Base-by-base conservation (phyloP, 2,113 vertebrate genomes). In the Nipponia nippon region DNA sequence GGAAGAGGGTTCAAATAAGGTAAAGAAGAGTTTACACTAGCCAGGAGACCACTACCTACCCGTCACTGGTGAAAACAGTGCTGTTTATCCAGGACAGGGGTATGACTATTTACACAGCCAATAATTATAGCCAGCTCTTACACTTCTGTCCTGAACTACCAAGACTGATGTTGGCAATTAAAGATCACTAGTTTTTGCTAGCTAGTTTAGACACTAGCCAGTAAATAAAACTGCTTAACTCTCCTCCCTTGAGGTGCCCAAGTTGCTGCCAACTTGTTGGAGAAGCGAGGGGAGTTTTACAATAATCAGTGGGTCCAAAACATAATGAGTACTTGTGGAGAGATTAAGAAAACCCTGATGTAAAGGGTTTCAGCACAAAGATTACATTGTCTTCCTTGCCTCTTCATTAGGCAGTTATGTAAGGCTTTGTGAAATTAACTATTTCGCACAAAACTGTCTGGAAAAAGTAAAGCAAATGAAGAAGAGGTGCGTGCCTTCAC, bases 351-450 rank as follows among this genome's bases (percentile, higher is more conserved):
- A 95, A 91, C 47, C 67, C 78, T 62, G 92, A 93, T 88, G 78
- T 56, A 80, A 81, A 83, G 87, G 53, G 85, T 80, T 96, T 90
- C n/a, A 80, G 62, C 87, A 96, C 93, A 94, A 93, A 80, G 78
- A 73, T 83, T 52, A 77, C 82, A 80, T 85, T 93, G 82, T 96
- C 58, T 53, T 40, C 49, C 5, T 80, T 75, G 71, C 52, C 17
- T 95, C 66, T 85, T 86, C 36, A 58, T 81, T 92, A 94, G 59
- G 67, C 83, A 78, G 47, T 87, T 95, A 85, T n/a, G n/a, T 71
- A 89, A 93, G 69, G 23, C 52, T 87, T 83, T 89, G 47, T 80
- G 77, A 72, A 89, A 90, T 92, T 81, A 93, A 96, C 70, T 63
- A 4, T 88, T 94, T 89, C 72, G 47, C 42, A 59, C 23, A 95